Conservation (phyloP, 2,888 invertebrate genomes). For the Ochropleura leucogaster region DNA sequence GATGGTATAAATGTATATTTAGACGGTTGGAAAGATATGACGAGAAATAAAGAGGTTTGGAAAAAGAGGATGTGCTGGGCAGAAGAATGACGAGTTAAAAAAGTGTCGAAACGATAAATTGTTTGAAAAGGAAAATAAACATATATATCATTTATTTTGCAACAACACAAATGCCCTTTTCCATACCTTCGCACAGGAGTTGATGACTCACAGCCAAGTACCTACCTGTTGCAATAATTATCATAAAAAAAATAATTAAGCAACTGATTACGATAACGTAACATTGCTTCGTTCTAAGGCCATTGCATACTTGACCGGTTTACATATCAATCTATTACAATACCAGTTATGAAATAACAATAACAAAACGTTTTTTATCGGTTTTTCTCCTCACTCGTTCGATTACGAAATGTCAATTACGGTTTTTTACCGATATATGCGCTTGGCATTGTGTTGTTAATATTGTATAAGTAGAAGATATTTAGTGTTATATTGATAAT, state of each 20-base stretch:
- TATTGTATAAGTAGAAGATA: slow-evolving; percentile 53
- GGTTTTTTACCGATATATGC: slow-evolving; percentile 71
- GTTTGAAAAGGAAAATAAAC: no score
- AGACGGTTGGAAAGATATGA: no score
- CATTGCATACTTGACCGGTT: slow-evolving; percentile 62
- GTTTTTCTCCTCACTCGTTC: slow-evolving; percentile 62
- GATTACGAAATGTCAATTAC: slow-evolving; percentile 81
- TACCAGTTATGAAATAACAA: slow-evolving; percentile 52
- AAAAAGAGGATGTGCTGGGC: no score
- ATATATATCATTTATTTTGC: background rate
- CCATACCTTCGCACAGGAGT: slow-evolving; percentile 1
- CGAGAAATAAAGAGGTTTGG: no score
- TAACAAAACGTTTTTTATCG: slow-evolving; percentile 49
- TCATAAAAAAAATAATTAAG: slow-evolving; percentile 33
- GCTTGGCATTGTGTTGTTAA: slow-evolving; percentile 39
- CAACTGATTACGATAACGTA: slow-evolving; percentile 50
- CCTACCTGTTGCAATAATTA: slow-evolving; percentile 46
- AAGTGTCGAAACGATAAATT: no score
- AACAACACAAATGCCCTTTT: background rate
- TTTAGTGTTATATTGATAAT: slow-evolving; percentile 74
- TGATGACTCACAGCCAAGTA: slow-evolving; percentile 43
- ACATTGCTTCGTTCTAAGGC: slow-evolving; percentile 48
- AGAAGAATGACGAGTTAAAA: no score
- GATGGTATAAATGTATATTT: no score
- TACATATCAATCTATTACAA: slow-evolving; percentile 54